phyloP scores from a whole-genome alignment of 2,888 invertebrate species.

The Euplagia quadripunctaria region DNA sequence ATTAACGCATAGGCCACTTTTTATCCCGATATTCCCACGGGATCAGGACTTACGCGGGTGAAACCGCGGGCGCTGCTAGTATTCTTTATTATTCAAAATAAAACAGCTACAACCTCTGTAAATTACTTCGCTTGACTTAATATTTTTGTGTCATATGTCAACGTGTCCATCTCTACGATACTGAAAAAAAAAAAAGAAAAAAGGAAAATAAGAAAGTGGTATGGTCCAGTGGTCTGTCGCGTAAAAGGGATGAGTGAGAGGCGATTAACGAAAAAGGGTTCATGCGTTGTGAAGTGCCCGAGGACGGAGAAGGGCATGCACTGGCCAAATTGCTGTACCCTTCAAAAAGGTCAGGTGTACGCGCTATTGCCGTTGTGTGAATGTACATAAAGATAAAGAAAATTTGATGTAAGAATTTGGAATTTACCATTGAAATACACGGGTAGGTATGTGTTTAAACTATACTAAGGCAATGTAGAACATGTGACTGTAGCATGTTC shows the following conservation, averaged over 20 bases:
- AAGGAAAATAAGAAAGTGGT: constrained; percentile 21
- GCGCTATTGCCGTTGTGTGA: constrained; percentile 1
- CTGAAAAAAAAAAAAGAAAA: constrained; percentile 33
- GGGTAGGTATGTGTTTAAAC: background rate
- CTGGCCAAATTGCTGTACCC: constrained; percentile 12
- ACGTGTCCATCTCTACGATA: constrained; percentile 13
- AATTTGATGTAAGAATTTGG: background rate
- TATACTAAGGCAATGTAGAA: background rate
- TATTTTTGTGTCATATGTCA: constrained; percentile 14
- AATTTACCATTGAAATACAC: background rate
- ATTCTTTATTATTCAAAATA: no score
- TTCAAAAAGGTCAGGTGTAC: constrained; percentile 23
- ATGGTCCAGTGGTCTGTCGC: constrained; percentile 23
- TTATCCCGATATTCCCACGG: no score
- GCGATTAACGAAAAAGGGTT: constrained; percentile 30
- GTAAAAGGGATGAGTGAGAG: constrained; percentile 24
- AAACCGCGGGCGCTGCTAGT: no score
- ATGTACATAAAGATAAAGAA: background rate
- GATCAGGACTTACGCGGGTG: no score
- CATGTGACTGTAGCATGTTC: background rate
- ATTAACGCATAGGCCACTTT: no score
- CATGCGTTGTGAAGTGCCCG: constrained; percentile 9
- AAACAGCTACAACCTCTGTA: background rate
- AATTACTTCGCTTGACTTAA: background rate
- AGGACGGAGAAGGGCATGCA: constrained; percentile 16